phyloP scores from a whole-genome alignment of 2,888 invertebrate genomes.

The Sinhomidia bicolor region DNA sequence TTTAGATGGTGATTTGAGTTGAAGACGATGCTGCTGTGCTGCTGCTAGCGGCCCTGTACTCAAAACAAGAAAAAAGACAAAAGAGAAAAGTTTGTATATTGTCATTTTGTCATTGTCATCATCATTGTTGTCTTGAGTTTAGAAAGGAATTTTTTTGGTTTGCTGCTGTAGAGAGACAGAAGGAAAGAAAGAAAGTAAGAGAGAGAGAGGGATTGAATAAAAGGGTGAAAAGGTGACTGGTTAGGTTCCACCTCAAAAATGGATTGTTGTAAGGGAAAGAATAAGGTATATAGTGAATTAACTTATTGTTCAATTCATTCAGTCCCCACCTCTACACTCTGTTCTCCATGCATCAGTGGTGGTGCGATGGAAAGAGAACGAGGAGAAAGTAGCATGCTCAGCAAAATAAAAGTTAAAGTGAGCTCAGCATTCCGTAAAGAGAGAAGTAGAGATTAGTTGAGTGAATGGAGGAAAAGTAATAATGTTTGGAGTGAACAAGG shows the following conservation, averaged over 20 bases:
- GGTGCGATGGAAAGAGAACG: neutral
- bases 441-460: neutral
- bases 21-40: no score
- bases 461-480: neutral
- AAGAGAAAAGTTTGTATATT: neutral
- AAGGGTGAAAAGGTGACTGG: no score
- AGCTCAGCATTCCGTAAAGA: slow-evolving; percentile 34
- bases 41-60: no score
- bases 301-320: slow-evolving; percentile 20
- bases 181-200: no score
- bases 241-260: no score
- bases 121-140: neutral
- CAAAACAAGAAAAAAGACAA: neutral
- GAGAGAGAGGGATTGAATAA: no score
- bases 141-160: neutral
- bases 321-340: neutral
- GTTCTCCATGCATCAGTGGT: neutral
- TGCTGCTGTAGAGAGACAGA: no score
- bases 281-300: no score
- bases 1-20: no score
- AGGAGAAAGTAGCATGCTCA: slow-evolving; percentile 6
- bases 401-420: slow-evolving; percentile 37
- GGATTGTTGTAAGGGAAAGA: neutral
- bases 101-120: neutral
- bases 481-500: slow-evolving; percentile 8